Base-by-base conservation (phyloP, 2,797 vertebrate species). In the Columba guinea region DNA sequence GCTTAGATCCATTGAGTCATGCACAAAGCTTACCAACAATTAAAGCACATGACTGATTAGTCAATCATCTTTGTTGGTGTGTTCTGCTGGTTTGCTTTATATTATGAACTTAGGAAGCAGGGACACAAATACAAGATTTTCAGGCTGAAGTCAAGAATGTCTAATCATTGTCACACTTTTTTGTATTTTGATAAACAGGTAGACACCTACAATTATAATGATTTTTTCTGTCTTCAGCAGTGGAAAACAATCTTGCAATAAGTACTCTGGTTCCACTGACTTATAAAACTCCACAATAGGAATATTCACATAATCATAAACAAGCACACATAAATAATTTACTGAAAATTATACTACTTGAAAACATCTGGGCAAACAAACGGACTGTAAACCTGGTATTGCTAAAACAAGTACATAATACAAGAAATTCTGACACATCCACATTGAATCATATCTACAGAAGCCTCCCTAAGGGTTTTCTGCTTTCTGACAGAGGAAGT, bases 371-470 rank as follows among this genome's bases (percentile, higher is more conserved):
- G 3, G 14, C 19, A 67, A 93, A 67, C 7, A 69, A 71, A 58
- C 6, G 6, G 11, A 53, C 62, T 53, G 7, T 27, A 82, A 70
- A 69, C 14, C 35, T 58, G 8, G 5, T 76, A 64, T 5, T 44
- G 30, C 41, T 48, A 52, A 79, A 55, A 48, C 34, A 65, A 88
- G 23, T 28, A 44, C 11, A n/a, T 3, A 3, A 5, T 9, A 62
- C 22, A 28, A 51, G 35, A 80, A 86, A 73, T 71, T 84, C 41
- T 35, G 23, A 87, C 14, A 75, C 9, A 7, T 3, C 37, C 4
- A 3, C 51, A 56, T 0, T 35, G 21, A 88, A 34, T 20, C 15
- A 0, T 4, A 64, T 4, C 35, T 35, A 68, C 1, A 0, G 4
- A 63, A 63, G 13, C 22, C 18, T 70, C 46, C 32, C 27, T 32